phyloP scores from a whole-genome alignment of 2,797 vertebrate genomes.

The Pterois miles region DNA sequence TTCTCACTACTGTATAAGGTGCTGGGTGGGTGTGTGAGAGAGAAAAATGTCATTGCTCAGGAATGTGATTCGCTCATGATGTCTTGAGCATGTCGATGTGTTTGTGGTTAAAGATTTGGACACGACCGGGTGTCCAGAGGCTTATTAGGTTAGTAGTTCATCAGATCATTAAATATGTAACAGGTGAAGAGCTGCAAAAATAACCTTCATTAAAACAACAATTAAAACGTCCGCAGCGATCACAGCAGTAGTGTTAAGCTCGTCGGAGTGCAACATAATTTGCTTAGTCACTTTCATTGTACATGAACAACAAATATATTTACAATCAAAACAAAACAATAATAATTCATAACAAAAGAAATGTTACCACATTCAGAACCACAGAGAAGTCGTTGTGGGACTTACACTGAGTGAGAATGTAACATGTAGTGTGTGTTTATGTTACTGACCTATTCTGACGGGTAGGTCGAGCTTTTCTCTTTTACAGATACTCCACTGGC shows the following conservation, averaged over 20 bases:
- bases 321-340: slow-evolving; percentile 67
- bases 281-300: slow-evolving; percentile 57
- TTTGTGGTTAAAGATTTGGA: slow-evolving; percentile 40
- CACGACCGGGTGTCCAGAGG: slow-evolving; percentile 57
- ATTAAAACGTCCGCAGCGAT: slow-evolving; percentile 51
- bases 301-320: slow-evolving; percentile 76
- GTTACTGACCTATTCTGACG: slow-evolving; percentile 28
- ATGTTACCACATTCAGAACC: slow-evolving; percentile 66
- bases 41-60: neutral
- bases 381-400: slow-evolving; percentile 37
- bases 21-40: slow-evolving; percentile 34
- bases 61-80: slow-evolving; percentile 25
- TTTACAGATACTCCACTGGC: slow-evolving; percentile 7
- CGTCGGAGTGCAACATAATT: slow-evolving; percentile 64
- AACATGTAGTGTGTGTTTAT: slow-evolving; percentile 45
- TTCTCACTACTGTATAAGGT: slow-evolving; percentile 58
- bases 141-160: slow-evolving; percentile 71
- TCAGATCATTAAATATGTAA: slow-evolving; percentile 66
- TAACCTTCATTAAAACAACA: slow-evolving; percentile 66
- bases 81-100: slow-evolving; percentile 9
- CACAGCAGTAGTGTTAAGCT: slow-evolving; percentile 69
- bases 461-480: neutral
- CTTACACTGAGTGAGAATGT: slow-evolving; percentile 36
- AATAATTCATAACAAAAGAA: slow-evolving; percentile 44
- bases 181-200: slow-evolving; percentile 66